Percentiles rank a stretch among this genome's conserved stretches.
Conservation (phyloP, 2,888 invertebrate genomes). For the Hemistola chrysoprasaria region DNA sequence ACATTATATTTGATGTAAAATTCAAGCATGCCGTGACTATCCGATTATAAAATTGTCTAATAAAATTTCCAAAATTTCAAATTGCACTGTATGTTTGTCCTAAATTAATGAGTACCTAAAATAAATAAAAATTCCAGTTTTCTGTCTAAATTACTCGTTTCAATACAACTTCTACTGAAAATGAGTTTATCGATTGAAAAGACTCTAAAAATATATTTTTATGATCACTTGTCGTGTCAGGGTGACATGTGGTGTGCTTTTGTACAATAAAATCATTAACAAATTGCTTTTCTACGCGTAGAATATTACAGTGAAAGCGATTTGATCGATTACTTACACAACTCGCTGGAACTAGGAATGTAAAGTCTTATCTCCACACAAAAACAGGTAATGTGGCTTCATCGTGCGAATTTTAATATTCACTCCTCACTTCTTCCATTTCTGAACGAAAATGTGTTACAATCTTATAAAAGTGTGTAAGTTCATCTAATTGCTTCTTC, state of each 20-base stretch:
- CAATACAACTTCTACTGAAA: conserved; percentile 28
- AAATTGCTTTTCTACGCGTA: conserved; percentile 44
- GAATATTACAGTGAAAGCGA: conserved; percentile 60
- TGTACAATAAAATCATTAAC: conserved; percentile 59
- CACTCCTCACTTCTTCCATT: no score
- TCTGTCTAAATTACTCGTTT: conserved; percentile 26
- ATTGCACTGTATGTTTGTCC: conserved; percentile 16
- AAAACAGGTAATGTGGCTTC: conserved; percentile 37
- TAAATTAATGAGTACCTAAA: conserved; percentile 13
- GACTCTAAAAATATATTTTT: conserved; percentile 54
- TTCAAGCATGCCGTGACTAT: conserved; percentile 41
- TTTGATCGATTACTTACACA: conserved; percentile 44
- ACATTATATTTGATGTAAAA: conserved; percentile 16
- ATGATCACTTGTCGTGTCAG: conserved; percentile 67
- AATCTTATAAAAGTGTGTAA: no score
- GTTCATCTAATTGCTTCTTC: no score
- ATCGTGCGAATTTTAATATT: no score
- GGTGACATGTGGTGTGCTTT: conserved; percentile 68
- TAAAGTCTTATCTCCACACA: conserved; percentile 32
- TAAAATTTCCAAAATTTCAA: conserved; percentile 14
- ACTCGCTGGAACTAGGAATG: conserved; percentile 35
- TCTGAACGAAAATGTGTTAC: no score
- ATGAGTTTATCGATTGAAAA: conserved; percentile 43
- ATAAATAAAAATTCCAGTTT: conserved; percentile 30
- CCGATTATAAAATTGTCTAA: conserved; percentile 17